These are phyloP conservation scores for Osmoderma eremita DNA, from an alignment of 2,888 invertebrate genomes.

Conservation along the genomic window DNA sequence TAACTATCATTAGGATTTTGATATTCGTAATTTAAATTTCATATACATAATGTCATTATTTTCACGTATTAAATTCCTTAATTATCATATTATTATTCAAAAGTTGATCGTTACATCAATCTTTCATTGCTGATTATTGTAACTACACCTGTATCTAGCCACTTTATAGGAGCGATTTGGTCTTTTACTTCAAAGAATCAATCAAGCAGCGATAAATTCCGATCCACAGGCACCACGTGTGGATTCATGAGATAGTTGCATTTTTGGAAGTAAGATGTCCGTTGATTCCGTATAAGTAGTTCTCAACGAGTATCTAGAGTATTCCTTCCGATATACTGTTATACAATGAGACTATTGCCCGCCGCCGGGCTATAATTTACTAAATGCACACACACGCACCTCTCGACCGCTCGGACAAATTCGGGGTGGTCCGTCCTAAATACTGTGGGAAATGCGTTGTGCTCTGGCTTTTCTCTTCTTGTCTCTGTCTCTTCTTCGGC, in stretches of 20 bases:
- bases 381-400: slow-evolving; percentile 48
- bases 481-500: not conserved
- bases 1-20: too few species aligned
- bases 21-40: too few species aligned
- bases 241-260: slow-evolving; percentile 7
- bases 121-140: too few species aligned
- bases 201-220: slow-evolving; percentile 5
- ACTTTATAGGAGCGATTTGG: not conserved
- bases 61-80: too few species aligned
- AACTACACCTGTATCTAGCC: not conserved
- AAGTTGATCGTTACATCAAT: too few species aligned
- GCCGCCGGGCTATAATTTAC: slow-evolving; percentile 51
- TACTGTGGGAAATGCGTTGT: slow-evolving; percentile 50
- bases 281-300: slow-evolving; percentile 40
- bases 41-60: too few species aligned
- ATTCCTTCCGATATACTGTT: slow-evolving; percentile 49
- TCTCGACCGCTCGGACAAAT: slow-evolving; percentile 34
- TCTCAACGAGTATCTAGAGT: slow-evolving; percentile 30
- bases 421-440: slow-evolving; percentile 52
- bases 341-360: slow-evolving; percentile 51
- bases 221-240: not conserved
- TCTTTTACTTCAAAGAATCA: slow-evolving; percentile 17
- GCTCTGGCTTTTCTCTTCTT: not conserved
- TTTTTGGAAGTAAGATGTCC: slow-evolving; percentile 36
- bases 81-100: too few species aligned